Conservation (phyloP, 2,797 vertebrate species). For the Ptychobarbus kaznakovi region DNA sequence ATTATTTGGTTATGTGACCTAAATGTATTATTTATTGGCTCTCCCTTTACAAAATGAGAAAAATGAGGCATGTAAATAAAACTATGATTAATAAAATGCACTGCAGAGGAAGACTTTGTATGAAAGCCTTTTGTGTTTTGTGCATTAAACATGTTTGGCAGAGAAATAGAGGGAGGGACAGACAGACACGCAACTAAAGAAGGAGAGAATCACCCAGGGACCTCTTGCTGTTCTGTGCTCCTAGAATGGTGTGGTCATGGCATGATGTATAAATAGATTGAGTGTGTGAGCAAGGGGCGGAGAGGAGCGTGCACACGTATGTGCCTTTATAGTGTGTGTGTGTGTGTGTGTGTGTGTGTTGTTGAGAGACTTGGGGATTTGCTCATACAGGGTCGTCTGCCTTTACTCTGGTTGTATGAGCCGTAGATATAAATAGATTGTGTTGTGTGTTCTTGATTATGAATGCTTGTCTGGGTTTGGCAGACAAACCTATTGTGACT, state of each 20-base stretch:
- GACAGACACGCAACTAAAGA: constrained; percentile 42
- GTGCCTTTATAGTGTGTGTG: constrained; percentile 45
- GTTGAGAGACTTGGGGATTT: constrained; percentile 44
- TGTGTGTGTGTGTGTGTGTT: constrained; percentile 5
- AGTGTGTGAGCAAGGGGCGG: constrained; percentile 48
- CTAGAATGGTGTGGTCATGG: constrained; percentile 48
- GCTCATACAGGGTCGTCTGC: constrained; percentile 53
- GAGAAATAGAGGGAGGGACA: constrained; percentile 31
- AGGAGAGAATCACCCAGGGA: constrained; percentile 51
- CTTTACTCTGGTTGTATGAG: constrained; percentile 42
- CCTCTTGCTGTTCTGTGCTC: constrained; percentile 57
- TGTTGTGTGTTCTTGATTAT: constrained; percentile 47
- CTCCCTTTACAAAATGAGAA: constrained; percentile 12
- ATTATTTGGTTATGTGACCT: not conserved
- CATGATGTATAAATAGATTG: constrained; percentile 61
- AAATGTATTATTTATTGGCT: constrained; percentile 12
- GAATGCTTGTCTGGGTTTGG: constrained; percentile 60
- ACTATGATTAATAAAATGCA: constrained; percentile 45
- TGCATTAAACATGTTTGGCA: constrained; percentile 30
- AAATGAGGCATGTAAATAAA: constrained; percentile 10
- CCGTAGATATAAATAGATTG: constrained; percentile 51
- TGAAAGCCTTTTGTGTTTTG: constrained; percentile 23
- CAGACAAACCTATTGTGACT: constrained; percentile 62
- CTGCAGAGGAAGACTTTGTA: constrained; percentile 33
- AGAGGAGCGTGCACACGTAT: constrained; percentile 45